Evolutionary conservation across 1,140 invertebrate genomes (phyloP).

Genomic region (Oryzaephilus surinamensis): DNA sequence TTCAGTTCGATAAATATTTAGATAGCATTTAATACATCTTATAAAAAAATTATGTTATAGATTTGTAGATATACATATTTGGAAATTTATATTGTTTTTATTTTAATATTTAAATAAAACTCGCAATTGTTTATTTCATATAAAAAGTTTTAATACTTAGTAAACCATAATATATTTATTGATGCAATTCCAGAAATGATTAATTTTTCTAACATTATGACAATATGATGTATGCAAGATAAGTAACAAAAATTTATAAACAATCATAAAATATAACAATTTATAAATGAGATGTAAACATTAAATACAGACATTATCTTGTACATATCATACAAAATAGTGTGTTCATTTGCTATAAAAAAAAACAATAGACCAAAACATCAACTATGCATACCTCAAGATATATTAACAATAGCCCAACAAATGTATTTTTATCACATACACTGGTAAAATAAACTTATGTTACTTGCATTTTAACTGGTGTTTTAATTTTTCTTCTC

Average conservation of each 20-base stretch:
- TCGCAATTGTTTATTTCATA: conserved; percentile 11
- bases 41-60: conserved; percentile 23
- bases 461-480: conserved; percentile 22
- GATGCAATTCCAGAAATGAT: no score
- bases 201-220: no score
- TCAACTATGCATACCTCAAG: conserved; percentile 21
- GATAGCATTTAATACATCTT: conserved; percentile 23
- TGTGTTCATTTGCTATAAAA: conserved; percentile 12
- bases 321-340: no score
- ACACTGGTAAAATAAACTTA: conserved; percentile 22
- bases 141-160: no score
- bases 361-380: conserved; percentile 17
- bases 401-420: conserved; percentile 23
- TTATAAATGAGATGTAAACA: no score
- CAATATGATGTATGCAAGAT: no score
- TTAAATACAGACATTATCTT: no score
- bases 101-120: conserved; percentile 17
- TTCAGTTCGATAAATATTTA: conserved; percentile 17
- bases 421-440: conserved; percentile 25
- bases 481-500: no score
- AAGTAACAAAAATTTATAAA: no score
- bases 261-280: no score
- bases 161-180: no score
- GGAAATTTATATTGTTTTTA: conserved; percentile 25
- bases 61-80: conserved; percentile 28